Conservation (phyloP, 2,113 vertebrate species). For the Sprattus sprattus region DNA sequence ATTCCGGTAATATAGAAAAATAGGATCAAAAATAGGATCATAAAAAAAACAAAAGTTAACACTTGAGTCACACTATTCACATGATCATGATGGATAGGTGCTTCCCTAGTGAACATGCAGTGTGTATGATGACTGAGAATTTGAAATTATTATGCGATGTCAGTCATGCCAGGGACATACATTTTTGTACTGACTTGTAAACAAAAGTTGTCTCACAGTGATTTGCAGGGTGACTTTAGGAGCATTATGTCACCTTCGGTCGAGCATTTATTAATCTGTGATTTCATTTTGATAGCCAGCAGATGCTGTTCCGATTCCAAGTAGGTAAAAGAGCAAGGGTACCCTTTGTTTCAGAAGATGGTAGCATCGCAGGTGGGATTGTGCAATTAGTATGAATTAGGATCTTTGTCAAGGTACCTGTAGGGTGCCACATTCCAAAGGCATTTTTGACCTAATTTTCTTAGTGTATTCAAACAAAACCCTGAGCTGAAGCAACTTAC, state of each 20-base stretch:
- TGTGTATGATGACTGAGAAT: neutral
- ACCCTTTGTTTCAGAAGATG: neutral
- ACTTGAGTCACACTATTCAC: too few relatives aligned
- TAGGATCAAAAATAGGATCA: too few relatives aligned
- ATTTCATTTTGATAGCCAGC: neutral
- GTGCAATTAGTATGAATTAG: slow-evolving; percentile 25
- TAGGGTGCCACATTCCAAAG: neutral
- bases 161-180: neutral
- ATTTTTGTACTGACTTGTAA: neutral
- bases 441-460: neutral
- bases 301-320: neutral
- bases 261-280: slow-evolving; percentile 20
- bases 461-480: slow-evolving; percentile 16
- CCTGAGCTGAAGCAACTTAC: neutral
- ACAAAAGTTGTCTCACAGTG: neutral
- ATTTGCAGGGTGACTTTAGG: neutral
- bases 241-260: slow-evolving; percentile 14
- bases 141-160: neutral
- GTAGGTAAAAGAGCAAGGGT: slow-evolving; percentile 11
- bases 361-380: neutral
- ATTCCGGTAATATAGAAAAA: too few relatives aligned
- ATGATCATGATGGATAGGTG: too few relatives aligned
- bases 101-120: too few relatives aligned
- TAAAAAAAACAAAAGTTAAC: neutral
- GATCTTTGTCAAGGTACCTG: slow-evolving; percentile 11